A percentile compares a stretch with the other conserved stretches of the same genome.
These are phyloP conservation scores for Brachyistius frenatus DNA, from an alignment of 2,113 vertebrate genomes.

Conservation along the genomic window DNA sequence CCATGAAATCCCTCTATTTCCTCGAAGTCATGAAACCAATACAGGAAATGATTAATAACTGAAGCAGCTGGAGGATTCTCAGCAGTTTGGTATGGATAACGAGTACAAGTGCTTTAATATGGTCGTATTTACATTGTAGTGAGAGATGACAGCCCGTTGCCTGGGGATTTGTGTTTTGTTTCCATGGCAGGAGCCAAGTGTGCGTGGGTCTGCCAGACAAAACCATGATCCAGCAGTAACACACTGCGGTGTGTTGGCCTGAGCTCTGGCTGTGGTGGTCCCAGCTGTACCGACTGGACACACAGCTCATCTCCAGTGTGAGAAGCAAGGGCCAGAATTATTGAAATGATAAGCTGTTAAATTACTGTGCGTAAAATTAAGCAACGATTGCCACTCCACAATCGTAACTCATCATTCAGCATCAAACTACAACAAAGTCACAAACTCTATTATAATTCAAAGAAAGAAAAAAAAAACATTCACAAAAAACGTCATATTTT, in stretches of 20 bases:
- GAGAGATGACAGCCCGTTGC: conserved; percentile 71
- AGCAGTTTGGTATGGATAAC: conserved; percentile 59
- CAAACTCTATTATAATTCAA: too few relatives aligned
- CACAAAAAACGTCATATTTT: too few relatives aligned
- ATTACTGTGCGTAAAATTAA: not conserved
- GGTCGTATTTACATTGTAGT: conserved; percentile 77
- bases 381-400: too few relatives aligned
- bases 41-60: conserved; percentile 81
- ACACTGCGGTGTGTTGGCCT: conserved; percentile 67
- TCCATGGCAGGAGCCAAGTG: conserved; percentile 67
- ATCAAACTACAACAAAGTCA: too few relatives aligned
- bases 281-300: conserved; percentile 57
- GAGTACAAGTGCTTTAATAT: conserved; percentile 69
- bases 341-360: not conserved
- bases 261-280: conserved; percentile 28
- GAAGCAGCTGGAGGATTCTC: conserved; percentile 56
- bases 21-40: conserved; percentile 69
- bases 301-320: conserved; percentile 35
- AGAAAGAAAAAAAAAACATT: too few relatives aligned
- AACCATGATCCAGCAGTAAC: conserved; percentile 63
- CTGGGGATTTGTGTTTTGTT: conserved; percentile 74
- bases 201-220: conserved; percentile 65
- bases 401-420: too few relatives aligned
- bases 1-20: conserved; percentile 65
- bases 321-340: conserved; percentile 6